Percentiles rank a stretch among this genome's conserved stretches.
Conservation (phyloP, 1,140 invertebrate species). For the Pseudomyrmex dendroicus region DNA sequence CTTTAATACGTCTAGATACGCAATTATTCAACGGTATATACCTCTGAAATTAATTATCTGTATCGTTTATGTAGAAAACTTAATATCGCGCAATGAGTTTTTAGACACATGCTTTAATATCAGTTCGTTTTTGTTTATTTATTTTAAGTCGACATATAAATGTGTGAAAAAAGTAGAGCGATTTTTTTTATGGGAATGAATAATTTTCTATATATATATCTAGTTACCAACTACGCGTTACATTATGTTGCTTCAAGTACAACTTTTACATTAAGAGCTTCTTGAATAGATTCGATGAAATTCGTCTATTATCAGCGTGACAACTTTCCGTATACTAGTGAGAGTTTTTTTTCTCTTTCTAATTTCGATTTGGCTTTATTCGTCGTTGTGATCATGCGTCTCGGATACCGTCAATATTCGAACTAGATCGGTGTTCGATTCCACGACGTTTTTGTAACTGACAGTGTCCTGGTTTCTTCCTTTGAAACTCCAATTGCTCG, state of each 20-base stretch:
- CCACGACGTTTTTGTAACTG: slow-evolving; percentile 82
- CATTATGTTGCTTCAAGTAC: slow-evolving; percentile 18
- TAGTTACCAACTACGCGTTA: slow-evolving; percentile 7
- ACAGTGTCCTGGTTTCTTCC: slow-evolving; percentile 79
- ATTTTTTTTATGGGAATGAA: not conserved
- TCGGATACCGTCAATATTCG: slow-evolving; percentile 81
- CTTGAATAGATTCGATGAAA: not conserved
- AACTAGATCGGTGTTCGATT: slow-evolving; percentile 81
- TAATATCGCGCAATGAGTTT: not conserved
- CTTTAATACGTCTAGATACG: slow-evolving; percentile 34
- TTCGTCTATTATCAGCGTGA: not conserved
- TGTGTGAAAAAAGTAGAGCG: not conserved
- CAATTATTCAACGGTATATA: not conserved
- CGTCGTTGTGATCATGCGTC: slow-evolving; percentile 74
- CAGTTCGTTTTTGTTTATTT: slow-evolving; percentile 14
- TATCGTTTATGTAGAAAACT: not conserved
- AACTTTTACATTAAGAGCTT: slow-evolving; percentile 16
- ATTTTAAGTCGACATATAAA: not conserved
- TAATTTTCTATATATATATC: not conserved
- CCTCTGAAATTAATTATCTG: not conserved
- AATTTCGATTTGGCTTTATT: slow-evolving; percentile 68
- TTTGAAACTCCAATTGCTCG: slow-evolving; percentile 77
- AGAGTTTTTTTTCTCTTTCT: slow-evolving; percentile 67
- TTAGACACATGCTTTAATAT: not conserved
- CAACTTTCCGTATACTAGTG: not conserved